Conservation (phyloP, 2,888 invertebrate genomes). For the Hirtodrosophila trivittata region DNA sequence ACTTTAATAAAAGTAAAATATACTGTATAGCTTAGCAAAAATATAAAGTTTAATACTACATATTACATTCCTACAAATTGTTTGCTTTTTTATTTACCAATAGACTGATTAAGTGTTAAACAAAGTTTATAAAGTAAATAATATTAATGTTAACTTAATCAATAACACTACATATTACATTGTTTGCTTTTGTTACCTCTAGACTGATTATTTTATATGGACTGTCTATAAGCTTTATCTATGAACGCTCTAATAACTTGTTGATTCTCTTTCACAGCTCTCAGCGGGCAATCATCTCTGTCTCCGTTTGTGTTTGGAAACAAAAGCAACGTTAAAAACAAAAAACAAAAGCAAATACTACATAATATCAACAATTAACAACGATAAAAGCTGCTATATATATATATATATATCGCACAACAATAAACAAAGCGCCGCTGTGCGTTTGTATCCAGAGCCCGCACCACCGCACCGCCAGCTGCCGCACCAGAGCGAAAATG, state of each 20-base stretch:
- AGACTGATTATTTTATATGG: no score
- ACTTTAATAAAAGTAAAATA: no score
- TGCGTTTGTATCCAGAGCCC: constrained; percentile 27
- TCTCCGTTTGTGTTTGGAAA: constrained; percentile 28
- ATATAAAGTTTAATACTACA: no score
- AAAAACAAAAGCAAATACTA: constrained; percentile 43
- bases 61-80: no score
- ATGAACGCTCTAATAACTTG: constrained; percentile 27
- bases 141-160: no score
- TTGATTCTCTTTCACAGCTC: constrained; percentile 44
- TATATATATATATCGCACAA: constrained; percentile 31
- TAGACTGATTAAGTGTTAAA: no score
- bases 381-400: constrained; percentile 18
- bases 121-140: no score
- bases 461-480: constrained; percentile 14
- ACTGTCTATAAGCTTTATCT: constrained; percentile 8
- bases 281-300: constrained; percentile 46
- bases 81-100: no score
- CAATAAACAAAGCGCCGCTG: constrained; percentile 67
- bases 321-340: constrained; percentile 55
- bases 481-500: constrained; percentile 49
- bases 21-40: no score
- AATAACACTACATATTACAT: no score
- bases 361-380: constrained; percentile 45
- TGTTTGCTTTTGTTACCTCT: no score